These are phyloP conservation scores for Rhyacophila evoluta DNA, from an alignment of 2,888 invertebrate genomes.

Conservation along the genomic window DNA sequence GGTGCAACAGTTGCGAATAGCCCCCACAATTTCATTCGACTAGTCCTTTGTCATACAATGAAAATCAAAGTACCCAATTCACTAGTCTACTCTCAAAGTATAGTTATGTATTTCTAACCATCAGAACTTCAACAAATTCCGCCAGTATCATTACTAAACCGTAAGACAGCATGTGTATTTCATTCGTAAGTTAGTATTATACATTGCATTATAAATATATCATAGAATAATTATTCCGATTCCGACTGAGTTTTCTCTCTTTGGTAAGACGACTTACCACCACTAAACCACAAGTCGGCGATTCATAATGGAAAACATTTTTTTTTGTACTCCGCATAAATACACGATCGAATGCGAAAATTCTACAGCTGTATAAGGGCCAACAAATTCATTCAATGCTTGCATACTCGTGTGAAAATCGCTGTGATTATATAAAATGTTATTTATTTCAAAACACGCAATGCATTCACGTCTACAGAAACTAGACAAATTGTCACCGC, in stretches of 20 bases:
- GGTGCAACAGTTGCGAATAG: too few species aligned
- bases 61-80: too few species aligned
- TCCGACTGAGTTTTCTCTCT: constrained; percentile 8
- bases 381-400: neutral
- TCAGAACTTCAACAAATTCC: too few species aligned
- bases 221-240: neutral
- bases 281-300: neutral
- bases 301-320: neutral
- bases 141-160: too few species aligned
- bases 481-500: too few species aligned
- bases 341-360: neutral
- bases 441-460: neutral
- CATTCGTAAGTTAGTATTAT: neutral
- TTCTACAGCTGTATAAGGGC: constrained; percentile 1
- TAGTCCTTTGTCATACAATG: too few species aligned
- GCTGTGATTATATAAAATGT: neutral
- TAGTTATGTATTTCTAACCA: too few species aligned
- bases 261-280: constrained; percentile 4
- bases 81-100: too few species aligned
- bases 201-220: neutral
- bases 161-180: too few species aligned
- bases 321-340: neutral
- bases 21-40: too few species aligned
- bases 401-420: neutral
- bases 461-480: too few species aligned